phyloP scores from a whole-genome alignment of 2,797 vertebrate genomes.

The Todus mexicanus region DNA sequence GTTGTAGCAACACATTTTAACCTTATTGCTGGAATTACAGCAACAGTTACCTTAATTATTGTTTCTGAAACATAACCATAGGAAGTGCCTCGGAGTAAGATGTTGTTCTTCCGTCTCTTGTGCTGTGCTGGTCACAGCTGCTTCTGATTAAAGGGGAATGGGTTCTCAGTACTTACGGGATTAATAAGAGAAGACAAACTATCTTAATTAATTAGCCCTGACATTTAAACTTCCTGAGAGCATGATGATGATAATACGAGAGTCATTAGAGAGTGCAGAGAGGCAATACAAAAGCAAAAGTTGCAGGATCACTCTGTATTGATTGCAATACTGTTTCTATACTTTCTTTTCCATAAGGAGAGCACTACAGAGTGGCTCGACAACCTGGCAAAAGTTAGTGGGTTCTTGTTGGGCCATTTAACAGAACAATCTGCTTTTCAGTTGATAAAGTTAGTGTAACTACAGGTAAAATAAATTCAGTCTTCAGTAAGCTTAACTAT shows the following conservation, averaged over 20 bases:
- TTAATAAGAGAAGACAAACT: constrained; percentile 36
- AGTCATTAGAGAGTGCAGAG: neutral
- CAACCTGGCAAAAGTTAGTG: neutral
- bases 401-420: neutral
- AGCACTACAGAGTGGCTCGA: neutral
- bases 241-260: neutral
- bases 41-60: neutral
- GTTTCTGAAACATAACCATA: neutral
- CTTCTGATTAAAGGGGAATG: constrained; percentile 23
- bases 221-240: constrained; percentile 50
- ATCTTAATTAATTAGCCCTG: constrained; percentile 42
- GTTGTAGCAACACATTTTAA: neutral
- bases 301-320: neutral
- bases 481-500: neutral
- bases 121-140: neutral
- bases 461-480: neutral
- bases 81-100: neutral
- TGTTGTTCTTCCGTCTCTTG: neutral
- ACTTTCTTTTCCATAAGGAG: neutral
- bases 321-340: neutral
- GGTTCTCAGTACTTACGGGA: neutral
- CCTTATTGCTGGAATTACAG: neutral
- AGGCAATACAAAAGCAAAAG: neutral
- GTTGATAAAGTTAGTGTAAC: neutral
- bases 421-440: neutral